phyloP scores from a whole-genome alignment of 2,113 vertebrate genomes.

The Herpetotheres cachinnans region DNA sequence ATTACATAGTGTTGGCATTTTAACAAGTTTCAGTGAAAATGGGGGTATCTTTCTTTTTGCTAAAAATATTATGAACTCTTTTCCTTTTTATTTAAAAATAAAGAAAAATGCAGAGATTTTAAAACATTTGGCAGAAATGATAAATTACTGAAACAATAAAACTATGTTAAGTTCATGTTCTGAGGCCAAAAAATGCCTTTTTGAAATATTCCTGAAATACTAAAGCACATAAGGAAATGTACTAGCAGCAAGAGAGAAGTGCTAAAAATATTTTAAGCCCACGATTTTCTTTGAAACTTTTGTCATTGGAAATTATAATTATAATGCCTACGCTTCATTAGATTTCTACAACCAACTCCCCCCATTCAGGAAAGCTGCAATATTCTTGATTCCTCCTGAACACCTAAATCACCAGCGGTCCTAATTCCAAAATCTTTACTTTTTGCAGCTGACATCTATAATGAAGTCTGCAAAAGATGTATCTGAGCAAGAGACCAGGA shows the following conservation, averaged over 20 bases:
- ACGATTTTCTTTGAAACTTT: neutral
- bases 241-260: neutral
- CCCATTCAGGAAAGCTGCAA: neutral
- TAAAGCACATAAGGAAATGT: neutral
- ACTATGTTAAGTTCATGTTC: neutral
- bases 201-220: neutral
- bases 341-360: neutral
- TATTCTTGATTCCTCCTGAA: neutral
- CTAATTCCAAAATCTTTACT: neutral
- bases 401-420: neutral
- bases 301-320: neutral
- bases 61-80: neutral
- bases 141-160: neutral
- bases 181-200: neutral
- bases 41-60: neutral
- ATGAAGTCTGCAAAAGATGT: neutral
- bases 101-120: neutral
- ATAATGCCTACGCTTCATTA: neutral
- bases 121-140: neutral
- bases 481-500: neutral
- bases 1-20: neutral
- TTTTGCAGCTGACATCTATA: neutral
- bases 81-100: neutral
- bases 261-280: neutral
- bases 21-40: neutral